phyloP scores from a whole-genome alignment of 2,797 vertebrate species.

The Oreochromis grahami region DNA sequence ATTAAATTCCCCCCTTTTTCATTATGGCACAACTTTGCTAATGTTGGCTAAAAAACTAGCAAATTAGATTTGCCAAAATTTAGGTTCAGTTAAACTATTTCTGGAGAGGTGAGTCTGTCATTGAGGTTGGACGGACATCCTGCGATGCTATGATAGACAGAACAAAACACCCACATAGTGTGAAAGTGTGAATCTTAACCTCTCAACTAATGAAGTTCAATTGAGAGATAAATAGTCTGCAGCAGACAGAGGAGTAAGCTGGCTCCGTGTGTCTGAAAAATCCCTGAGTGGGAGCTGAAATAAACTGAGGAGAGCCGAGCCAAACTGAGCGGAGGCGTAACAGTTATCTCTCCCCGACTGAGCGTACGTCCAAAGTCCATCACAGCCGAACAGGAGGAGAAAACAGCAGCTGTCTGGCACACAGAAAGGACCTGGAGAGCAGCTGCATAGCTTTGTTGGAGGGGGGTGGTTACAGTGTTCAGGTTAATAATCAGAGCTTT shows the following conservation, averaged over 20 bases:
- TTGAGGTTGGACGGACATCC: background rate
- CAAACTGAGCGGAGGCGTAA: slow-evolving; percentile 45
- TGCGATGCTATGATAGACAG: background rate
- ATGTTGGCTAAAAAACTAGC: background rate
- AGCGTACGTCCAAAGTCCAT: slow-evolving; percentile 40
- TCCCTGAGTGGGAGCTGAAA: slow-evolving; percentile 47
- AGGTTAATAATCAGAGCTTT: slow-evolving; percentile 5
- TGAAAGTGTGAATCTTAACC: background rate
- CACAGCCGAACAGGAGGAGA: slow-evolving; percentile 28
- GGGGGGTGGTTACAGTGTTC: background rate
- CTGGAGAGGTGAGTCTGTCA: background rate
- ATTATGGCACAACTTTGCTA: background rate
- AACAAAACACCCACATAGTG: slow-evolving; percentile 6
- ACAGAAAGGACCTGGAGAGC: slow-evolving; percentile 7
- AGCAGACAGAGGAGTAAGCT: slow-evolving; percentile 54
- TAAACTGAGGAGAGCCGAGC: slow-evolving; percentile 26
- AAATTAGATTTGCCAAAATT: background rate
- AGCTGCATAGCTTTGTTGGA: slow-evolving; percentile 13
- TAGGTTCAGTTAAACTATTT: background rate
- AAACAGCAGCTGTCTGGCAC: slow-evolving; percentile 48
- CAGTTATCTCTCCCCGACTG: slow-evolving; percentile 42
- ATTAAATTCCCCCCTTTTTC: background rate
- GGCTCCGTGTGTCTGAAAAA: slow-evolving; percentile 23
- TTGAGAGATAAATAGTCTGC: slow-evolving; percentile 32
- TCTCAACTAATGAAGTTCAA: slow-evolving; percentile 19